These are phyloP conservation scores for Heliconius cydno DNA, from an alignment of 2,888 invertebrate genomes.

Conservation along the genomic window DNA sequence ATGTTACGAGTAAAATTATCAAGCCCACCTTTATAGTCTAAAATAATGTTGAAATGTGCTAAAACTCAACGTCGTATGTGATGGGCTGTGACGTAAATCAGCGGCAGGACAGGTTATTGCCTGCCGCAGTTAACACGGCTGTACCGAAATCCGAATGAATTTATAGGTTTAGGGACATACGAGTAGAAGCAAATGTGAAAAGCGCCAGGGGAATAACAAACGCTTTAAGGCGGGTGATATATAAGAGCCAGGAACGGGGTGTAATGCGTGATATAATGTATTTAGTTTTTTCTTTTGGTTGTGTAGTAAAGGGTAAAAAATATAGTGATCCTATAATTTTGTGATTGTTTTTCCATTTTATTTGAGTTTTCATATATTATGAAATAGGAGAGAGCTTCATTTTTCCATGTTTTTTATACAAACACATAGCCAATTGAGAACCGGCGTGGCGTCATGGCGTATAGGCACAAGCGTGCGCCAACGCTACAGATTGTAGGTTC, in stretches of 20 bases:
- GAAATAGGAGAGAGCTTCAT: too few species aligned
- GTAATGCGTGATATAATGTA: constrained; percentile 1
- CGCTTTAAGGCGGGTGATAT: constrained; percentile 35
- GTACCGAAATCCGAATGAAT: constrained; percentile 41
- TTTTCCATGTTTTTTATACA: too few species aligned
- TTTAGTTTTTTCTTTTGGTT: neutral
- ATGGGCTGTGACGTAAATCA: constrained; percentile 43
- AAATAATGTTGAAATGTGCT: constrained; percentile 17
- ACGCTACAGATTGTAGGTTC: too few species aligned
- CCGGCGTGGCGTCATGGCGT: too few species aligned
- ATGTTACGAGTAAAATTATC: neutral
- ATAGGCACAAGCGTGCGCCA: too few species aligned
- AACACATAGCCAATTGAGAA: too few species aligned
- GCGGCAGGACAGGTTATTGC: constrained; percentile 44
- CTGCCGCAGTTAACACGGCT: constrained; percentile 42
- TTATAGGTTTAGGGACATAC: constrained; percentile 38
- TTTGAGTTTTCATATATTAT: neutral
- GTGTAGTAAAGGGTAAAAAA: neutral
- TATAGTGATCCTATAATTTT: neutral
- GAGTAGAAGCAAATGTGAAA: constrained; percentile 33
- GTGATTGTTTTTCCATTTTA: neutral
- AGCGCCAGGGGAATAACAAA: constrained; percentile 37
- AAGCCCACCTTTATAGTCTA: neutral
- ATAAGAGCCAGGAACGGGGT: constrained; percentile 9
- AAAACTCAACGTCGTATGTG: constrained; percentile 21